Evolutionary conservation across 2,797 vertebrate genomes (phyloP).

Genomic region (Phrynocephalus vlangalii): DNA sequence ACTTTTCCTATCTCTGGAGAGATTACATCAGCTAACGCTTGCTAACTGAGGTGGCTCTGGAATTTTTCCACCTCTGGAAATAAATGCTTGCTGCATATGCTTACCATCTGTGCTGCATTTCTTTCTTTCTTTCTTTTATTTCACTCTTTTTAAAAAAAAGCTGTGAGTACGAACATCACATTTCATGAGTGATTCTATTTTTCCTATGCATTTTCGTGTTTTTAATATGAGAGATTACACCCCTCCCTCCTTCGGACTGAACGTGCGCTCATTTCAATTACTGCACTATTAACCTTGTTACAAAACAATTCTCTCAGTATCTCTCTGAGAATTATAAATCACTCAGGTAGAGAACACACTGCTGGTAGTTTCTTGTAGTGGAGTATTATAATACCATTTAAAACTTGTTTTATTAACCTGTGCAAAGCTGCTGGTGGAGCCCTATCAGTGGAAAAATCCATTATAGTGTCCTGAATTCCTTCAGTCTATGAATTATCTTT

Average conservation of each 20-base stretch:
- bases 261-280: slow-evolving; percentile 23
- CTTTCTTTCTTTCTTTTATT: background rate
- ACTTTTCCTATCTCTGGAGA: background rate
- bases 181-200: background rate
- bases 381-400: background rate
- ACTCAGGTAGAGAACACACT: background rate
- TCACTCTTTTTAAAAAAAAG: background rate
- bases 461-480: background rate
- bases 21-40: background rate
- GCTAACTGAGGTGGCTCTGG: background rate
- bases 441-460: background rate
- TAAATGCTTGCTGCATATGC: slow-evolving; percentile 32
- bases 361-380: rapidly evolving
- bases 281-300: background rate
- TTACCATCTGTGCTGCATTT: slow-evolving; percentile 39
- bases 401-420: background rate
- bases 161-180: slow-evolving; percentile 12
- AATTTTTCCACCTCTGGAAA: background rate
- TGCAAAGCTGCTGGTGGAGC: background rate
- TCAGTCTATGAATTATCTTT: background rate
- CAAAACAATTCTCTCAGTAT: background rate
- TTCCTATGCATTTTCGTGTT: rapidly evolving
- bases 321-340: background rate
- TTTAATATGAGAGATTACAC: slow-evolving; percentile 2
- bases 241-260: rapidly evolving